Evolutionary conservation across 92 coral and sea anemone genomes (phyloP), one percentile per base, ranked within the genome.

Genomic region (Metridium senile): DNA sequence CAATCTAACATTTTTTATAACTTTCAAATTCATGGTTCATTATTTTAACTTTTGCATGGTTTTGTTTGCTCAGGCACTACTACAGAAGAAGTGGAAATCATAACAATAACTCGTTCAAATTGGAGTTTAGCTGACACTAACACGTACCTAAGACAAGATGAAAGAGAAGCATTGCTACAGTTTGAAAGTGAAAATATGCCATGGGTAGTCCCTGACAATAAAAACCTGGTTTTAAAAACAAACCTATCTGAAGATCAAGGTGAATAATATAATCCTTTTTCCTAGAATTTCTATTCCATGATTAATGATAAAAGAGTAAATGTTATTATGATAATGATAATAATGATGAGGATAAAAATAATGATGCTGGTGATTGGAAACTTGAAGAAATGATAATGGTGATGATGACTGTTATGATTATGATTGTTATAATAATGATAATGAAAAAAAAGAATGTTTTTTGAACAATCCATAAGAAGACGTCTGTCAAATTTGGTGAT

Each of bases 81-180:
- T 23, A 62, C 11, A 33, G 61, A 71, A 10, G 76, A 71, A 20
- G 57, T 78, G 2, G 75, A 78, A 52, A 78, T 68, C 1, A 65
- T 77, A 13, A 30, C 19, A 65, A 54, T 78, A 25, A 74, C 58
- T 18, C 65, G 62, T 19, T 78, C 82, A 11, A 64, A 16, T 56
- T 78, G 75, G 82, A 65, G 65, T 32, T 33, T 78, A 17, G 52
- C 74, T 45, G 75, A 69, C 29, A 54, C 33, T 35, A 67, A 23
- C 17, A 68, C 33, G 29, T 78, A 46, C 29, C 26, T 67, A 54
- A 26, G 27, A 19, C 39, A 49, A 33, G 82, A 56, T 0, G 32
- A 30, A 9, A 19, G n/a, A 2, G 47, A 53, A 13, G 16, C 11
- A 1, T 58, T 53, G 11, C 20, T 71, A 29, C 76, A 71, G 47